Evolutionary conservation across 2,113 vertebrate species (phyloP), one percentile per base, ranked within the genome.

Genomic region (Carettochelys insculpta): DNA sequence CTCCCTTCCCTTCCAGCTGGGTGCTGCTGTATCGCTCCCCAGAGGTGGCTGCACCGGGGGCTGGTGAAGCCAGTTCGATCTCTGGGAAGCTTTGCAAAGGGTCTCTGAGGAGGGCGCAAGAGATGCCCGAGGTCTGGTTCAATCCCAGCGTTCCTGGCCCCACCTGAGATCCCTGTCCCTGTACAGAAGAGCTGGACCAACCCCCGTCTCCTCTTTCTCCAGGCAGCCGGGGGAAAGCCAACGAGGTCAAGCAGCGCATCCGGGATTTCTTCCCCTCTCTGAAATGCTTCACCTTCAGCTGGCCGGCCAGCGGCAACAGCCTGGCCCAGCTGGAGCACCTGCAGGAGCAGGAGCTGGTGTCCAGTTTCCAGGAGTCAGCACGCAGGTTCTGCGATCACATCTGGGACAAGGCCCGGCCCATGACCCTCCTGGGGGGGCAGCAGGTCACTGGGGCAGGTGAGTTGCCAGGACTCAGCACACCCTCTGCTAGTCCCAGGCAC

Each of bases 211-310:
- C 77, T 52, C 51, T 52, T 22, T 52, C 51, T 20, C 51, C 51
- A 52, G 51, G 8, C 20, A 22, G 51, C 51, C 7, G 13, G 17
- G 51, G 22, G 51, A 52, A 52, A 52, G 20, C 51, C 20, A 52
- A 48, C 8, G 24, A 83, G 81, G 45, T 34, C 7, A 87, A 93
- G 92, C 84, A 94, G 2, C 95, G 61, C 56, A 90, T 96, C 68
- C 80, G 80, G 73, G 71, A 73, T n/a, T 96, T 94, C 45, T 97
- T 96, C 76, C 94, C 95, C 38, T 80, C 68, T 38, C 77, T 71
- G 38, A 97, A 96, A 45, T 97, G 96, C 78, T 97, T 97, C 83
- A 83, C 93, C n/a, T 97, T 97, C 86, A 94, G 96, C 17, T 17
- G 85, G 14, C 96, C 97, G 6, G 85, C 86, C 50, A 73, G 8